Conservation (phyloP, 2,797 vertebrate genomes). For the Steatocranus sp. region DNA sequence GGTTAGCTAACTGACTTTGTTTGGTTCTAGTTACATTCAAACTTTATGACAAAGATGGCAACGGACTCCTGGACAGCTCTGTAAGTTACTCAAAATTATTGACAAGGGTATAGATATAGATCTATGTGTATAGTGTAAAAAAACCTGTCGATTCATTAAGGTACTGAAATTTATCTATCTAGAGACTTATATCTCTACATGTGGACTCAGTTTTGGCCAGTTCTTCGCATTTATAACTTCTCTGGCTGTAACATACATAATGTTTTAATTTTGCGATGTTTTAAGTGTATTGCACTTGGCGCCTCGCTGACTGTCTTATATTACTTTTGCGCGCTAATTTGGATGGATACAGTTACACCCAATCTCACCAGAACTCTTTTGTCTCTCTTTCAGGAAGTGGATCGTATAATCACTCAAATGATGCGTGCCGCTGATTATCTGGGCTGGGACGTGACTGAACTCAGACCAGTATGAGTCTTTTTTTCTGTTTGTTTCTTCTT, state of each 20-base stretch:
- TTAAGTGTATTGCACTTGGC: not conserved
- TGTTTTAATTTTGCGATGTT: not conserved
- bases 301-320: not conserved
- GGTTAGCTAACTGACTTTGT: not conserved
- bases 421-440: conserved; percentile 89
- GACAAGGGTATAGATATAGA: not conserved
- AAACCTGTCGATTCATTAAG: not conserved
- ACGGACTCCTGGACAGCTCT: conserved; percentile 85
- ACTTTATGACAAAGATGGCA: conserved; percentile 89
- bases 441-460: conserved; percentile 90
- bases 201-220: not conserved
- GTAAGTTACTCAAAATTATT: conserved; percentile 68
- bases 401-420: conserved; percentile 90
- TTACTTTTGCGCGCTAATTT: not conserved
- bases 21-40: conserved; percentile 83
- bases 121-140: not conserved
- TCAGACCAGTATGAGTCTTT: conserved; percentile 78
- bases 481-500: not conserved
- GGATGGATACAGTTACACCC: not conserved
- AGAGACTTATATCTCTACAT: not conserved
- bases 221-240: not conserved
- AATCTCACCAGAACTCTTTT: not conserved
- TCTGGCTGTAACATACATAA: not conserved
- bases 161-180: not conserved
- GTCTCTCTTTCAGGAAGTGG: conserved; percentile 81